Conservation (phyloP, 2,113 vertebrate species). For the Neoarius graeffei region DNA sequence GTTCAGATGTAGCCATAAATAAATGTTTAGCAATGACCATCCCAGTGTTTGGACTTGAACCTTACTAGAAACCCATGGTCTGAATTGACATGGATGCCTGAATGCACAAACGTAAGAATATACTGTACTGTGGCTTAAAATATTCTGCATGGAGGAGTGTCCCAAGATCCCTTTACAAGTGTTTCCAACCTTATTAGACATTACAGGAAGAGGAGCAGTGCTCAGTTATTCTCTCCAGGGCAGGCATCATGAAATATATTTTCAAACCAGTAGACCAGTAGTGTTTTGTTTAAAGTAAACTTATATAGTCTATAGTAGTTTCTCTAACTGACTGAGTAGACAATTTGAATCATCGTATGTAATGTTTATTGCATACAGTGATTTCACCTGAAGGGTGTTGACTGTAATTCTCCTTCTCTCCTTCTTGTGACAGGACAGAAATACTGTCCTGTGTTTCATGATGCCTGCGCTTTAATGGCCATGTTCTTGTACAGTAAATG, state of each 20-base stretch:
- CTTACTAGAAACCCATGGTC: not conserved
- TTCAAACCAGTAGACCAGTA: not conserved
- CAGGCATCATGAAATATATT: not conserved
- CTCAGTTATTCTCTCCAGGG: not conserved
- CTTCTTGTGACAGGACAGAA: slow-evolving; percentile 12
- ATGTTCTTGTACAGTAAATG: slow-evolving; percentile 6
- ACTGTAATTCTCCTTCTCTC: slow-evolving; percentile 3
- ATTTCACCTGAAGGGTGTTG: not conserved
- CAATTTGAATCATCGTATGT: not conserved
- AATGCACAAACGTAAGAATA: not conserved
- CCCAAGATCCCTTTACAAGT: not conserved
- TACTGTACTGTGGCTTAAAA: not conserved
- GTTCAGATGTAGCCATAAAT: not conserved
- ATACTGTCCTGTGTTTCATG: slow-evolving; percentile 13
- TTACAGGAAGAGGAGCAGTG: not conserved
- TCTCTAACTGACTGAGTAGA: not conserved
- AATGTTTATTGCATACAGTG: not conserved
- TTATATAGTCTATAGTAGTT: not conserved
- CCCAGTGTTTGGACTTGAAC: not conserved
- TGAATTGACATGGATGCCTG: not conserved
- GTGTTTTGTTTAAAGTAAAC: not conserved
- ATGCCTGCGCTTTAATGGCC: slow-evolving; percentile 28
- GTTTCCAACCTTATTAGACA: not conserved
- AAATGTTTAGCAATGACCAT: not conserved
- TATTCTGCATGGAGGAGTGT: not conserved